Percentiles rank a stretch among this genome's conserved stretches.
These are phyloP conservation scores for Sarcophaga peregrina DNA, from an alignment of 1,140 invertebrate genomes.

Conservation along the genomic window DNA sequence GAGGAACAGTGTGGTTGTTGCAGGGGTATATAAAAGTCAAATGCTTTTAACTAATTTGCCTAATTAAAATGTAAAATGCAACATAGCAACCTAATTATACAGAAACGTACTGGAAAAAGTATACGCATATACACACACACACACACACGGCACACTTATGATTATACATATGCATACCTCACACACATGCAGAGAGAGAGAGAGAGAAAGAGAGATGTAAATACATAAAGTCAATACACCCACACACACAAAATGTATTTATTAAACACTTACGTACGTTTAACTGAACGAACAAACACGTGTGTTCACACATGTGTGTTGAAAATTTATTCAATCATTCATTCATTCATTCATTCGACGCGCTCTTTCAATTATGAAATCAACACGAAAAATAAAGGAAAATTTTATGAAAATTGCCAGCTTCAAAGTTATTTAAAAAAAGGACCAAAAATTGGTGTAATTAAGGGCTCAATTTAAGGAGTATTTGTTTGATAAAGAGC, in stretches of 20 bases:
- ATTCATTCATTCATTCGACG: not conserved
- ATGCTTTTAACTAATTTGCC: conserved; percentile 41
- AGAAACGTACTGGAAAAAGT: not conserved
- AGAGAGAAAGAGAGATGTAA: no score
- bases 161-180: not conserved
- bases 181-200: not conserved
- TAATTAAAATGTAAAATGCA: conserved; percentile 39
- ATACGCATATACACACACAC: not conserved
- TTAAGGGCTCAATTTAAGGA: no score
- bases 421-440: not conserved
- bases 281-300: no score
- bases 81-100: conserved; percentile 31
- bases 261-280: no score
- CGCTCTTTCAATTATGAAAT: not conserved
- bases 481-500: no score
- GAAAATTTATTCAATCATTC: not conserved
- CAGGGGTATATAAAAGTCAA: not conserved
- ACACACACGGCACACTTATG: not conserved
- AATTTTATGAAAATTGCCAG: not conserved
- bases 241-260: no score
- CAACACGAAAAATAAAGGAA: not conserved
- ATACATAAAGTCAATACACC: no score
- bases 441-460: not conserved
- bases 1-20: not conserved
- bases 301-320: no score